Evolutionary conservation across 2,797 vertebrate genomes (phyloP).

Genomic region (Coccyzus lansbergi): DNA sequence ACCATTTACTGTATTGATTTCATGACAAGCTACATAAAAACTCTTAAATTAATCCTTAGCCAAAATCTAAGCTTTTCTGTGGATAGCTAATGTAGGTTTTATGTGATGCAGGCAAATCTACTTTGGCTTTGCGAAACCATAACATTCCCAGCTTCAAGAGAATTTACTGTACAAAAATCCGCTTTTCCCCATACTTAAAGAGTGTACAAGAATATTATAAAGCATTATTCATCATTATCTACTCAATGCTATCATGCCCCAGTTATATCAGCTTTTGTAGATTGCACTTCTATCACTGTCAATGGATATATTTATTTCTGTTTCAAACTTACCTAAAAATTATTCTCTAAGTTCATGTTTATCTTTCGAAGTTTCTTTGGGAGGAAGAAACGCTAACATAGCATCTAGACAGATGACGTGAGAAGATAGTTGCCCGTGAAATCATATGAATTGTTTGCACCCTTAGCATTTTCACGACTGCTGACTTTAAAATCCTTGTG

Average conservation of each 20-base stretch:
- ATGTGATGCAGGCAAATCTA: constrained; percentile 38
- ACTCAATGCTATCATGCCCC: background rate
- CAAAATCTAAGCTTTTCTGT: constrained; percentile 1
- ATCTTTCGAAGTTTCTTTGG: background rate
- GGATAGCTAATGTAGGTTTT: constrained; percentile 25
- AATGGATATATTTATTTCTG: background rate
- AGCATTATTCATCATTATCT: constrained; percentile 52
- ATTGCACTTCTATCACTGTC: background rate
- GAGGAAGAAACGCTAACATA: background rate
- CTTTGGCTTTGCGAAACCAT: constrained; percentile 40
- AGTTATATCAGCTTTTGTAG: background rate
- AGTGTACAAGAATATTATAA: background rate
- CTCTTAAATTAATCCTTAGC: constrained; percentile 52
- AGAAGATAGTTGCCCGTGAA: background rate
- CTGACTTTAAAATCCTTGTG: background rate
- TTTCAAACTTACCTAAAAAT: background rate
- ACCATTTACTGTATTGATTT: background rate
- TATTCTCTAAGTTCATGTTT: background rate
- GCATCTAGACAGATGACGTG: background rate
- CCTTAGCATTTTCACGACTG: background rate
- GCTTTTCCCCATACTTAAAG: constrained; percentile 18
- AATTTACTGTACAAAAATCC: constrained; percentile 47
- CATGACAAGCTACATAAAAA: background rate
- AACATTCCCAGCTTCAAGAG: background rate
- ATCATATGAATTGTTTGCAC: background rate